Evolutionary conservation across 1,140 invertebrate genomes (phyloP).

Genomic region (Conopomorpha cramerella): DNA sequence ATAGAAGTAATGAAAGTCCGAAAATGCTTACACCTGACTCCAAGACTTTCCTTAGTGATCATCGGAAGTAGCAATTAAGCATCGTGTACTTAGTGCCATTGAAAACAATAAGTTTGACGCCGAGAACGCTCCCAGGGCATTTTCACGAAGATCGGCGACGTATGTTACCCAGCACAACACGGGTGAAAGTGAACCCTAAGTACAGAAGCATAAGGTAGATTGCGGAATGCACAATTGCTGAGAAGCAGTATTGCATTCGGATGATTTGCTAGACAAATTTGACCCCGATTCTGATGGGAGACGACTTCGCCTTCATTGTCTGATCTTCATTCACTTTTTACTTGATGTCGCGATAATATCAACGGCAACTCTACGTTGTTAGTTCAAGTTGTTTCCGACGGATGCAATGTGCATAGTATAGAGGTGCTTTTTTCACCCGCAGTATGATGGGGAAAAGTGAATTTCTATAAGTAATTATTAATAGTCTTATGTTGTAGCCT

Average conservation of each 20-base stretch:
- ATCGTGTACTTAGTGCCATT: conserved; percentile 29
- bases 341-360: conserved; percentile 13
- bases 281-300: conserved; percentile 34
- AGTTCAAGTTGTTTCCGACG: too few species aligned
- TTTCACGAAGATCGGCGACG: conserved; percentile 18
- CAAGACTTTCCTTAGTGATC: conserved; percentile 15
- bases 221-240: too few species aligned
- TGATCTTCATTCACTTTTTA: conserved; percentile 36
- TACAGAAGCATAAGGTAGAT: too few species aligned
- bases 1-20: too few species aligned
- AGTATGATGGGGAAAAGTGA: too few species aligned
- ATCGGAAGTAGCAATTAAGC: conserved; percentile 43
- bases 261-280: conserved; percentile 31
- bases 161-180: too few species aligned
- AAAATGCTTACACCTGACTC: conserved; percentile 9
- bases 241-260: conserved; percentile 15
- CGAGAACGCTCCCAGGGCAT: conserved; percentile 37
- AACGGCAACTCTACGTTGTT: conserved; percentile 4
- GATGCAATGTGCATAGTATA: too few species aligned
- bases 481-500: too few species aligned
- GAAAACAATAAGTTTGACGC: conserved; percentile 40
- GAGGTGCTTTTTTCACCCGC: too few species aligned
- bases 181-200: too few species aligned
- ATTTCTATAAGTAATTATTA: too few species aligned
- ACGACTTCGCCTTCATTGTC: conserved; percentile 28